Evolutionary conservation across 2,888 invertebrate species (phyloP).

Genomic region (Drosophila mettleri): DNA sequence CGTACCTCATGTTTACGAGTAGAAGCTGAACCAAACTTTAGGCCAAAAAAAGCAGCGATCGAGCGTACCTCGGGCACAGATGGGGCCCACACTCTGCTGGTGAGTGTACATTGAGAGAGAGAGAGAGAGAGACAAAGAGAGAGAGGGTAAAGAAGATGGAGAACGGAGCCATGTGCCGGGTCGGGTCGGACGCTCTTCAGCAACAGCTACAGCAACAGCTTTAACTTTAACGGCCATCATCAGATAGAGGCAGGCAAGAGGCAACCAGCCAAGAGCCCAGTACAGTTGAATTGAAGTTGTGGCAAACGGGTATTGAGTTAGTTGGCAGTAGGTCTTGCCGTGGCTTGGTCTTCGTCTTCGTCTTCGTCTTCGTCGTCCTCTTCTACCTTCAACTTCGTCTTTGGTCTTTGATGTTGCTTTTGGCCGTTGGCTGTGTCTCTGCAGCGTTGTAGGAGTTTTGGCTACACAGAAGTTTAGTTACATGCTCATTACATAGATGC

Average conservation of each 20-base stretch:
- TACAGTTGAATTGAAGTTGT: conserved; percentile 77
- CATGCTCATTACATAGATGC: conserved; percentile 77
- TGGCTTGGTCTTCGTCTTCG: conserved; percentile 24
- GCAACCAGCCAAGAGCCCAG: conserved; percentile 51
- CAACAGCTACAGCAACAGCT: conserved; percentile 23
- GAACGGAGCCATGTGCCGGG: conserved; percentile 46
- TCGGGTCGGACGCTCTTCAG: conserved; percentile 75
- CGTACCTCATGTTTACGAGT: conserved; percentile 75
- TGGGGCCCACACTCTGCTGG: conserved; percentile 27
- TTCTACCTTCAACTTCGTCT: conserved; percentile 21
- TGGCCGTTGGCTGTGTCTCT: conserved; percentile 53
- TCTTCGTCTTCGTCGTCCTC: conserved; percentile 26
- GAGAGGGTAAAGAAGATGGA: neutral
- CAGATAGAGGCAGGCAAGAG: conserved; percentile 64
- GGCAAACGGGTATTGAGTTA: conserved; percentile 77
- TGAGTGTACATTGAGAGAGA: neutral
- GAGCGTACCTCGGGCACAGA: conserved; percentile 47
- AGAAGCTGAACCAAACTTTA: conserved; percentile 64
- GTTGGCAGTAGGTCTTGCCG: conserved; percentile 67
- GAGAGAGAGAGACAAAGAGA: neutral
- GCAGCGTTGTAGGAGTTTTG: conserved; percentile 75
- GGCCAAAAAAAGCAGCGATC: conserved; percentile 54
- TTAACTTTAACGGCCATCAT: conserved; percentile 79
- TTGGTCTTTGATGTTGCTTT: conserved; percentile 22
- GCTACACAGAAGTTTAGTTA: conserved; percentile 79